Conservation (phyloP, 2,113 vertebrate genomes). For the Myiozetetes cayanensis region DNA sequence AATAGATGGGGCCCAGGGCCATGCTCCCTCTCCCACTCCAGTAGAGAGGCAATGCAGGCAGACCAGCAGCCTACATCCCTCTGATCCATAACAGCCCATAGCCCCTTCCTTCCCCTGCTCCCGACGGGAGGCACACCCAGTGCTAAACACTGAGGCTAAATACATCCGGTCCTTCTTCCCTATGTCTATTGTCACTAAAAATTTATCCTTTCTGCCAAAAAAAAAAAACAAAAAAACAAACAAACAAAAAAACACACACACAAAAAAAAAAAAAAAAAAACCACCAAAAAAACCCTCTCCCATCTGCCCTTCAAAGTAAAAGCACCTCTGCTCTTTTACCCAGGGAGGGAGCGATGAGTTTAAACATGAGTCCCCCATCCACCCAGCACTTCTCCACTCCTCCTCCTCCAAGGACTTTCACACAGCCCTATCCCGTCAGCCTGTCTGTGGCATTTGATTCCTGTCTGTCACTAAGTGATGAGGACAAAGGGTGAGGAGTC, state of each 20-base stretch:
- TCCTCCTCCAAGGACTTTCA: constrained; percentile 32
- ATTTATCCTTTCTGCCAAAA: constrained; percentile 5
- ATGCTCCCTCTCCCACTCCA: fast-evolving
- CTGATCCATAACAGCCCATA: fast-evolving
- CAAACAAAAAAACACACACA: not conserved
- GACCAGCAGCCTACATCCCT: not conserved
- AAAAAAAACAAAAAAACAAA: not conserved
- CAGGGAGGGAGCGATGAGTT: not conserved
- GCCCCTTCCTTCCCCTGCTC: constrained; percentile 42
- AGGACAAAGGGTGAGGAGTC: constrained; percentile 85
- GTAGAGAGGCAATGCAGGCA: not conserved
- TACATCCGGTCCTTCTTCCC: constrained; percentile 49
- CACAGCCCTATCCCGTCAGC: constrained; percentile 54
- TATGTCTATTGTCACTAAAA: not conserved
- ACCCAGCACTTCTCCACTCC: not conserved
- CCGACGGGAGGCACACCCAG: not conserved
- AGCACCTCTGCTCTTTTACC: not conserved
- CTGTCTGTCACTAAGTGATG: constrained; percentile 81
- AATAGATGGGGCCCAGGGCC: not conserved
- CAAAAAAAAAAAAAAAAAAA: not conserved
- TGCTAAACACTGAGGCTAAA: not conserved
- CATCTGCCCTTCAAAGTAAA: not conserved
- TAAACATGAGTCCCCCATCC: not conserved
- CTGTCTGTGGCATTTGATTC: constrained; percentile 75
- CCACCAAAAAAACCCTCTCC: not conserved